phyloP scores from a whole-genome alignment of 2,888 invertebrate species.

The Piscicola geometra region DNA sequence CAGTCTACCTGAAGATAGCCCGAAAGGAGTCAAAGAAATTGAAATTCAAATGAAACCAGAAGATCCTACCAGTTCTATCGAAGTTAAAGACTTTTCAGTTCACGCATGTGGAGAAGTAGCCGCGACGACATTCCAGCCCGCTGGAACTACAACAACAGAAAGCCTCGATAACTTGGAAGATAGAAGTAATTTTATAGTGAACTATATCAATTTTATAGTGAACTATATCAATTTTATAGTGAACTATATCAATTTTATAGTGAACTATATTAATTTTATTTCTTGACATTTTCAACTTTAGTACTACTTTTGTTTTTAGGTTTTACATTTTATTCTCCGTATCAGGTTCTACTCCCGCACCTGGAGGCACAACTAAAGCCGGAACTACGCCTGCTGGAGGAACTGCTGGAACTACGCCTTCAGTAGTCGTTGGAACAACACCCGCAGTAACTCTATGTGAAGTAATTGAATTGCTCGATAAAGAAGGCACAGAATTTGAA shows the following conservation, averaged over 20 bases:
- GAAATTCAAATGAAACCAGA: neutral
- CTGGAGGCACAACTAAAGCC: too few relatives aligned
- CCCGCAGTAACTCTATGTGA: neutral
- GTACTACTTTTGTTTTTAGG: too few relatives aligned
- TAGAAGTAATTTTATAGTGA: too few relatives aligned
- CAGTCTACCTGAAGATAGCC: neutral
- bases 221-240: too few relatives aligned
- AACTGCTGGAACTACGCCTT: too few relatives aligned
- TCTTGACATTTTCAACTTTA: too few relatives aligned
- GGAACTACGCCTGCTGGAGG: too few relatives aligned
- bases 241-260: too few relatives aligned
- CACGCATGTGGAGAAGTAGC: neutral
- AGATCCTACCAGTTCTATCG: neutral
- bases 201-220: too few relatives aligned
- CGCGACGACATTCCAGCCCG: neutral
- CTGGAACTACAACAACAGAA: neutral
- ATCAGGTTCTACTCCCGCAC: neutral
- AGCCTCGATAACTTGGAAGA: neutral
- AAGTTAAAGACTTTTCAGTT: neutral
- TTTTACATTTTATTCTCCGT: too few relatives aligned
- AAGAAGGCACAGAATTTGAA: neutral
- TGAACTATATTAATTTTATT: too few relatives aligned
- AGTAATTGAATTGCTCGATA: conserved; percentile 1
- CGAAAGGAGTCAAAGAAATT: neutral
- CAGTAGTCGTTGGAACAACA: too few relatives aligned